Evolutionary conservation across 2,888 invertebrate species (phyloP), one percentile per base, ranked within the genome.

Genomic region (Cataglyphis rosenhaueri): DNA sequence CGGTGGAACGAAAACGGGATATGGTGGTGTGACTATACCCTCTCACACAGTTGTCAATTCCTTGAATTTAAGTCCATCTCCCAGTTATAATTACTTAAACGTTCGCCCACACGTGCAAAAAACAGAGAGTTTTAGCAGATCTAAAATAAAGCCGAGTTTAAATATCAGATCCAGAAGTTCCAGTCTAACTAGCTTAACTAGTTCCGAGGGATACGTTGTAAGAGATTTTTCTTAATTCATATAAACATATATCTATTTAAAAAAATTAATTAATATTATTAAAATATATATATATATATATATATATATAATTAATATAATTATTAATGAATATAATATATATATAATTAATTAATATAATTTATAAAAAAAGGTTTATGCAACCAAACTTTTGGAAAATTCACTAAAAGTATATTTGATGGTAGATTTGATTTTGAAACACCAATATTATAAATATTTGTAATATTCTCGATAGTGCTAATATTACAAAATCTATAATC

Each of bases 171-270:
- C 94, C 5, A 92, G 94, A 84, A 94, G 94, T 85, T 93, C 94
- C 44, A 94, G 94, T 86, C 85, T 94, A 64, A 94, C 94, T 87
- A 94, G 94, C 83, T 89, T 94, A 78, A 91, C 93, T 74, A 93
- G 97, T 91, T 98, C 98, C 84, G 98, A 98, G 95, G 98, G 98
- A 95, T 98, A 98, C 93, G 96, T 96, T 96, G 98, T 98, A 97
- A 96, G 97, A 95, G 21, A 52, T 25, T 75, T 32, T 21, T 52
- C 8, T n/a, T 52, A 52, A 52, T 2, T n/a, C n/a, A 48, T 3
- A 44, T 4, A 15, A 3, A 44, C 1, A 44, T 1, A 44, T 15
- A 44, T 15, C 25, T 25, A 25, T 25, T 25, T 1, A 25, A 25
- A 25, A 25, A 25, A 25, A 25, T 1, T 25, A 25, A 25, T 25